Base-by-base conservation (phyloP, 2,888 invertebrate species). In the Chymomyza caudatula region DNA sequence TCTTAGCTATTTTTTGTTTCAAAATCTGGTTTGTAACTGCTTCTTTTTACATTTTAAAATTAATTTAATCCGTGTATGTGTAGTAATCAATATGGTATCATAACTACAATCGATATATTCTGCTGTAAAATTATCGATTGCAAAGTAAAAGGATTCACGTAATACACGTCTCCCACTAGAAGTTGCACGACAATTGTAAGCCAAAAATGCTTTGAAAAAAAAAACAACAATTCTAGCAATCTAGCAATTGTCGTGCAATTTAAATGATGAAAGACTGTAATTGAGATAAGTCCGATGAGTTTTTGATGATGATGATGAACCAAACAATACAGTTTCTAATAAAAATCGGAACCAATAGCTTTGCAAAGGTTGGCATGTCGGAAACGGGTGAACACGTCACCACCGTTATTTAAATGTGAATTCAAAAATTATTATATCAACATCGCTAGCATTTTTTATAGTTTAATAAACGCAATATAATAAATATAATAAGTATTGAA, bases 41-140 rank as follows among this genome's bases (percentile, higher is more conserved):
- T 29, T 66, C 52, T 13, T 67, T 47, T 59, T 66, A 74, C 77
- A 76, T 76, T 64, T 76, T 67, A 60, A 61, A 68, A 25, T 59
- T 55, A 37, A 11, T 11, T 37, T 37, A 11, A 37, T 37, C 11
- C 29, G 29, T 37, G 29, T 37, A 37, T 11, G 8, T 37, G 29
- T 37, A 37, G 29, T 37, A 37, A 37, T 37, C 29, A 37, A 37
- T 37, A 37, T 37, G 29, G 11, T 37, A 37, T 37, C 29, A 37
- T 37, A 37, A 11, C 29, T 37, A 37, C 29, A 37, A 37, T 11
- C 29, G 29, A 37, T 37, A 11, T 37, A 11, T 1, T 11, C 0
- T 11, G 29, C 8, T 37, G 11, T 11, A 37, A 8, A 37, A 37
- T 37, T 11, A 37, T 37, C 29, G 29, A 37, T 37, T 37, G 8